Conservation (phyloP, 2,113 vertebrate species). For the Ranitomeya variabilis region DNA sequence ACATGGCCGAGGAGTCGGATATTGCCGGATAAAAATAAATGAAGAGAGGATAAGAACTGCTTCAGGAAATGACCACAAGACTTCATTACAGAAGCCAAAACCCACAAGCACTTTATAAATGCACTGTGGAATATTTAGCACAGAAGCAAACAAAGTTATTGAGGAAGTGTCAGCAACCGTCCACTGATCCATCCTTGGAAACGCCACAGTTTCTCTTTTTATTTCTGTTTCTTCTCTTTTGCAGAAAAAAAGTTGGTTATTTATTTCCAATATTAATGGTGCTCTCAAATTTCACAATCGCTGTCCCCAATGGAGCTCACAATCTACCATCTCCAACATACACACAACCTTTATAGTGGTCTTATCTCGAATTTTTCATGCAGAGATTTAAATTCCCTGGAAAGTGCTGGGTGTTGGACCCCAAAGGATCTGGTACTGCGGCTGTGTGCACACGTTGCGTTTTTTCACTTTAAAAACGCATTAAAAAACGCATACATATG, state of each 20-base stretch:
- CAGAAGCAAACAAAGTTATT: not conserved
- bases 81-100: slow-evolving; percentile 15
- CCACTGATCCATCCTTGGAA: not conserved
- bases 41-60: not conserved
- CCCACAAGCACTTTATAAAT: slow-evolving; percentile 17
- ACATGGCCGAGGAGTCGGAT: not conserved
- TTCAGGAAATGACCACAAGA: slow-evolving; percentile 18
- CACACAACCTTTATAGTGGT: not conserved
- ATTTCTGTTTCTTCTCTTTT: too few species aligned
- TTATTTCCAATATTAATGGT: not conserved
- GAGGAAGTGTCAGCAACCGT: not conserved
- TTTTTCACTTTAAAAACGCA: too few species aligned
- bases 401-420: not conserved
- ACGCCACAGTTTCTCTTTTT: not conserved
- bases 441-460: too few species aligned
- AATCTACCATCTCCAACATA: not conserved
- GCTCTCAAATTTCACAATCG: not conserved
- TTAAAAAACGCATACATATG: too few species aligned
- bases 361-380: too few species aligned
- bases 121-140: not conserved
- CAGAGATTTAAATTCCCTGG: not conserved
- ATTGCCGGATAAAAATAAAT: slow-evolving; percentile 4
- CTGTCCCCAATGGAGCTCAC: not conserved
- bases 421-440: too few species aligned
- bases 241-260: not conserved